Base-by-base conservation (phyloP, 2,888 invertebrate genomes). In the Ornithoptera priamus region DNA sequence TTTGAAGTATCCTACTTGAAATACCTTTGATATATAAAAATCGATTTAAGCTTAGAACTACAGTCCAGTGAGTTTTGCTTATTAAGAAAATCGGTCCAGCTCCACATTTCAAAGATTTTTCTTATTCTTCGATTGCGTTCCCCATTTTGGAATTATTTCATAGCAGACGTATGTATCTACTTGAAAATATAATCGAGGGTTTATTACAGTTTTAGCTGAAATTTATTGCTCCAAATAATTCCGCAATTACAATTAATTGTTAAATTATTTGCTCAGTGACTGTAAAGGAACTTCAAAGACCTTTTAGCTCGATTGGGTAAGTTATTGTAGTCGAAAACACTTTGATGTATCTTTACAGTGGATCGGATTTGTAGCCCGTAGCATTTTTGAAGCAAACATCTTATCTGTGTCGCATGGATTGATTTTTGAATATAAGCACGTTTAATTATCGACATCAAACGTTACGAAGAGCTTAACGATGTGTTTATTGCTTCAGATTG, bases 391-490 rank as follows among this genome's bases (percentile, higher is more conserved):
- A 10, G 61, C 20, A 62, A 67, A 61, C 36, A 62, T 62, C 62
- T 61, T 39, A 22, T 50, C 2, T 62, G 7, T 10, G 46, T 39
- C 36, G 15, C 57, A 24, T 24, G 62, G 58, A 68, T 62, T 68
- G 57, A 62, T 62, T 68, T 67, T 68, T 62, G 57, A 42, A 62
- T 22, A 68, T 58, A 58, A 46, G 46, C 58, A 68, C 62, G 56
- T 62, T 68, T 62, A 68, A 62, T 68, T 68, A 62, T 46, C 57
- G 62, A 67, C 56, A 62, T 62, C 62, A 68, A 64, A 64, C 62
- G 53, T 42, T 24, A 30, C 12, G n/a, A 62, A 12, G 7, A 58
- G 58, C 17, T 63, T 63, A 68, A 63, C 50, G 68, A 60, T 20
- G 59, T 59, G 68, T 68, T 63, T 63, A 68, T 59, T 58, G 58